Conservation (phyloP, 2,888 invertebrate genomes). For the Calliphora vomitoria region DNA sequence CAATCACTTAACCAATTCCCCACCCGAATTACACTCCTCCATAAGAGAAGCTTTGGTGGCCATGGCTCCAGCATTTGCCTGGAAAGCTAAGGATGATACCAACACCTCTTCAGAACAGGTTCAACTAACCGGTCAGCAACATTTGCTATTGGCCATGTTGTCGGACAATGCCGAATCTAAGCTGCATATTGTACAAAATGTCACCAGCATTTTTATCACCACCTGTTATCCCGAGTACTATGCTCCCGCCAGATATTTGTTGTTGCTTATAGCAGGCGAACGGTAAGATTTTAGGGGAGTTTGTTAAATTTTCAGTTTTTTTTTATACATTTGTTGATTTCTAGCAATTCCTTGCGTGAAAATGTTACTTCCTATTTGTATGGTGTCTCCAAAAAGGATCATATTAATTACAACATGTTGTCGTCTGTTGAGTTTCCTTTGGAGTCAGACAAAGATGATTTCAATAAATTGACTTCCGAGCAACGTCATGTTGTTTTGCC, state of each 20-base stretch:
- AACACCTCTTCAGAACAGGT: conserved; percentile 80
- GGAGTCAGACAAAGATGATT: conserved; percentile 79
- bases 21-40: conserved; percentile 87
- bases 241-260: conserved; percentile 92
- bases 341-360: conserved; percentile 82
- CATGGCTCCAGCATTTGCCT: conserved; percentile 88
- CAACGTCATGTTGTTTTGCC: conserved; percentile 87
- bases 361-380: conserved; percentile 86
- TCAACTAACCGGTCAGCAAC: conserved; percentile 83
- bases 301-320: neutral
- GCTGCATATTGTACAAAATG: conserved; percentile 92
- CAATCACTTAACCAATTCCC: conserved; percentile 81
- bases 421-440: conserved; percentile 84
- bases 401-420: conserved; percentile 85
- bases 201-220: conserved; percentile 92
- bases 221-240: conserved; percentile 93
- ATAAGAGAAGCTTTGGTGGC: conserved; percentile 89
- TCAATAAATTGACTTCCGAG: conserved; percentile 81
- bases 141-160: conserved; percentile 87
- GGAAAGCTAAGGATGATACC: conserved; percentile 78
- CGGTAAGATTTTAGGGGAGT: conserved; percentile 86
- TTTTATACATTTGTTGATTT: neutral
- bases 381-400: conserved; percentile 87
- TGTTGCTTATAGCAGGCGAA: conserved; percentile 93
- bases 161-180: conserved; percentile 91